Conservation (phyloP, 2,888 invertebrate genomes). For the Pristionchus arcanus region DNA sequence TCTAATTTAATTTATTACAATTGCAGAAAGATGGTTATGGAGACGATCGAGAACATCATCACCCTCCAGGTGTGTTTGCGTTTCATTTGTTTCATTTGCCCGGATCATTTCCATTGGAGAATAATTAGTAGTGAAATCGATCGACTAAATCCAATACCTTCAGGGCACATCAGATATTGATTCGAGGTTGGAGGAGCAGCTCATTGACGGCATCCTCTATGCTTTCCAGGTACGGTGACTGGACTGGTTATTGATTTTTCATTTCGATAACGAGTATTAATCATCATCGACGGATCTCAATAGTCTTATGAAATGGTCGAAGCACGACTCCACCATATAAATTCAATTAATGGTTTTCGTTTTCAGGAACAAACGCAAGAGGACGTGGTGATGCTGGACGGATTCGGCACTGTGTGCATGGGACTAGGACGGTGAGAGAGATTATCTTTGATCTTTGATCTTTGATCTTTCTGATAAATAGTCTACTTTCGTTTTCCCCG, state of each 20-base stretch:
- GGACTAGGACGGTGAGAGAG: slow-evolving; percentile 86
- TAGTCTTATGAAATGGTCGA: not conserved
- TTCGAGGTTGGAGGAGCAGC: slow-evolving; percentile 96
- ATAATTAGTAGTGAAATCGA: slow-evolving; percentile 81
- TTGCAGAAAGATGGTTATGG: slow-evolving; percentile 96
- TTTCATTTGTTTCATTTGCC: not conserved
- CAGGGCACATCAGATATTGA: slow-evolving; percentile 96
- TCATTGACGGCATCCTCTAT: slow-evolving; percentile 98
- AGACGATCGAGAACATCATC: slow-evolving; percentile 89
- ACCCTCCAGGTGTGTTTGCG: slow-evolving; percentile 61
- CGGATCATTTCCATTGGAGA: slow-evolving; percentile 81
- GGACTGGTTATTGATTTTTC: not conserved
- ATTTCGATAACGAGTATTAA: not conserved
- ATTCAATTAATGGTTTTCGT: not conserved
- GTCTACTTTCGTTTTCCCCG: not conserved
- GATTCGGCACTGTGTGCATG: slow-evolving; percentile 98
- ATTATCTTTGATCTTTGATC: no score
- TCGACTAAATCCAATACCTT: not conserved
- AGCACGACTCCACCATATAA: not conserved
- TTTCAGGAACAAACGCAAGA: slow-evolving; percentile 99
- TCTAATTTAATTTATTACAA: not conserved
- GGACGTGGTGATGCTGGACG: slow-evolving; percentile 99
- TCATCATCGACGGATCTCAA: not conserved
- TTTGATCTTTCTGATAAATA: slow-evolving; percentile 36
- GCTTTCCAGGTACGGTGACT: slow-evolving; percentile 85